Evolutionary conservation across 2,113 vertebrate species (phyloP).

Genomic region (Brachyistius frenatus): DNA sequence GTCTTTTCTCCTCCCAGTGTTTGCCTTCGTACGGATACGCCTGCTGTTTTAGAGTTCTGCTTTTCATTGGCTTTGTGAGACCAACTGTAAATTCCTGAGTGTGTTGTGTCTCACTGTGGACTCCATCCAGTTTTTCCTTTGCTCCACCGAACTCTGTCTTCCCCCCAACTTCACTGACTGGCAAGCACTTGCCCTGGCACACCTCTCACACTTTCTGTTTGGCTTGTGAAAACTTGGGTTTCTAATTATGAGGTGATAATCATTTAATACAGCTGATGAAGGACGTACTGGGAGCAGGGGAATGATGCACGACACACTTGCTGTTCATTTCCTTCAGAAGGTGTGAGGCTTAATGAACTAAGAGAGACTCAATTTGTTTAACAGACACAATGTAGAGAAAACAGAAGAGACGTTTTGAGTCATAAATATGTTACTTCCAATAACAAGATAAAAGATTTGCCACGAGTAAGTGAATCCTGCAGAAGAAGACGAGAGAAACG

Average conservation of each 20-base stretch:
- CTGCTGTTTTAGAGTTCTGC: slow-evolving; percentile 71
- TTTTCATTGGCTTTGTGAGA: slow-evolving; percentile 79
- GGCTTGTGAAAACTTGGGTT: slow-evolving; percentile 50
- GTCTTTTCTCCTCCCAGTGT: slow-evolving; percentile 36
- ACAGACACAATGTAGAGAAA: slow-evolving; percentile 17
- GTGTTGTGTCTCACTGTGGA: slow-evolving; percentile 65
- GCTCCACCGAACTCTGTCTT: slow-evolving; percentile 31
- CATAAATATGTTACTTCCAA: background rate
- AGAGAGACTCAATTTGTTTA: slow-evolving; percentile 5
- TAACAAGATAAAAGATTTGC: background rate
- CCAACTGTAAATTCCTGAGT: slow-evolving; percentile 78
- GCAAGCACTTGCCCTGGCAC: slow-evolving; percentile 43
- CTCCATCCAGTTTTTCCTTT: slow-evolving; percentile 55
- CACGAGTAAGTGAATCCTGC: background rate
- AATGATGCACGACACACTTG: slow-evolving; percentile 17
- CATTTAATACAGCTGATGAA: slow-evolving; percentile 54
- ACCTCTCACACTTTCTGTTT: slow-evolving; percentile 38
- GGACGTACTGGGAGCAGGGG: slow-evolving; percentile 12
- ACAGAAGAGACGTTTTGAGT: background rate
- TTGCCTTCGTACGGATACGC: slow-evolving; percentile 53
- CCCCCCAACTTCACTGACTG: slow-evolving; percentile 48
- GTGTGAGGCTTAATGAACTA: slow-evolving; percentile 42
- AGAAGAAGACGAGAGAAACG: background rate
- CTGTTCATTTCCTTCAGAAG: slow-evolving; percentile 40
- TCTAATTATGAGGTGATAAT: slow-evolving; percentile 74